phyloP scores from a whole-genome alignment of 2,797 vertebrate genomes.

The Sebastes nivosus region DNA sequence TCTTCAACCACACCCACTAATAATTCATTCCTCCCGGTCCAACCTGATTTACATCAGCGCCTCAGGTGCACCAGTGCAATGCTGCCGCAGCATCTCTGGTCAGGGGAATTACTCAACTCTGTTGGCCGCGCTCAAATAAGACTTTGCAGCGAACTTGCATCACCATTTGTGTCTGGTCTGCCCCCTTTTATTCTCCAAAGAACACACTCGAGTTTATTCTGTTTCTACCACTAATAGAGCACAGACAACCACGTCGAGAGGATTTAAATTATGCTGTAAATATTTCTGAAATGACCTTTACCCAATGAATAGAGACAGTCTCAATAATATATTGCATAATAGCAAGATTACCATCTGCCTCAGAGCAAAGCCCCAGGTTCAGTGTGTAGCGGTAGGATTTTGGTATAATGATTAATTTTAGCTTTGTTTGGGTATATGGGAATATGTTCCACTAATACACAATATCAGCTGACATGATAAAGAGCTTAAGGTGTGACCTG shows the following conservation, averaged over 20 bases:
- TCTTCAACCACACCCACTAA: background rate
- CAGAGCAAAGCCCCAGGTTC: background rate
- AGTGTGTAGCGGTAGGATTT: background rate
- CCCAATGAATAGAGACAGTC: background rate
- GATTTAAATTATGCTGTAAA: background rate
- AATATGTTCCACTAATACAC: background rate
- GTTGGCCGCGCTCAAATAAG: background rate
- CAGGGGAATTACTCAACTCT: conserved; percentile 17
- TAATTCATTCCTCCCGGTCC: background rate
- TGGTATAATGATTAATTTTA: background rate
- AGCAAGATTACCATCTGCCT: background rate
- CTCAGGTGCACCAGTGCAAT: conserved; percentile 4
- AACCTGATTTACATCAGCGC: background rate
- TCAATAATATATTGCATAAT: background rate
- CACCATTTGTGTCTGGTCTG: background rate
- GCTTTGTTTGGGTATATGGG: background rate
- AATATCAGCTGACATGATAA: background rate
- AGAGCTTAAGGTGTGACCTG: background rate
- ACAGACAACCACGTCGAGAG: background rate
- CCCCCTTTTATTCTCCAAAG: background rate
- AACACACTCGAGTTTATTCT: background rate
- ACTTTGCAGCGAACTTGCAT: conserved; percentile 26
- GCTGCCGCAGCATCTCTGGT: conserved; percentile 4
- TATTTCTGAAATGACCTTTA: background rate
- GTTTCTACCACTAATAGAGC: background rate